Percentiles rank a stretch among this genome's conserved stretches.
phyloP scores from a whole-genome alignment of 1,140 invertebrate genomes.

The Andrena cerasifolii region DNA sequence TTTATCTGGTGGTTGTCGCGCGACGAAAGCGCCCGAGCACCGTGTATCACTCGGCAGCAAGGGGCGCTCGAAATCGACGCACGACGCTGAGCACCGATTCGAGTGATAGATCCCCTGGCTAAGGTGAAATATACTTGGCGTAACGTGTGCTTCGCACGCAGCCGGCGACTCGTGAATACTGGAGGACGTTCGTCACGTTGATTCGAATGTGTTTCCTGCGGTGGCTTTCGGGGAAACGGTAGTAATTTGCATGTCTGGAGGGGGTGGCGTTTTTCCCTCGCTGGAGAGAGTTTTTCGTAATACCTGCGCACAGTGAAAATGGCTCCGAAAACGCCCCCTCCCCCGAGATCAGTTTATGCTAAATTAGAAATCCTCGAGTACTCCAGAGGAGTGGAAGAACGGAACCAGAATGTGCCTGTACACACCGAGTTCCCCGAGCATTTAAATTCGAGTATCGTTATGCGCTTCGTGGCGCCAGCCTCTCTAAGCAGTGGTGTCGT shows the following conservation, averaged over 20 bases:
- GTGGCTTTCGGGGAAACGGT: slow-evolving; percentile 21
- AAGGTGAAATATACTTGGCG: slow-evolving; percentile 52
- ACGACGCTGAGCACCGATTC: slow-evolving; percentile 41
- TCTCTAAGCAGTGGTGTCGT: slow-evolving; percentile 47
- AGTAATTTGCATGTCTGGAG: slow-evolving; percentile 16
- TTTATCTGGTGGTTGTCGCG: slow-evolving; percentile 54
- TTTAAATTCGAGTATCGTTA: slow-evolving; percentile 60
- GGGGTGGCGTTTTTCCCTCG: not conserved
- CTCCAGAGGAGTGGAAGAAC: no score
- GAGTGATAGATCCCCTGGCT: slow-evolving; percentile 56
- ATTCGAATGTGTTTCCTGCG: not conserved
- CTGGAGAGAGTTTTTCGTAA: no score
- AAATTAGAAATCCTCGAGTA: no score
- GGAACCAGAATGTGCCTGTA: no score
- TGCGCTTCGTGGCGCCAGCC: slow-evolving; percentile 58
- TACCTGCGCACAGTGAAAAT: no score
- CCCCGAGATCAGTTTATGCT: no score
- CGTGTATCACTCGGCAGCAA: slow-evolving; percentile 55
- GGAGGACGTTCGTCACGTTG: not conserved
- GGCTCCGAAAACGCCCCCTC: no score
- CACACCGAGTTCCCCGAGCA: slow-evolving; percentile 24
- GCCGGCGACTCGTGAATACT: slow-evolving; percentile 8
- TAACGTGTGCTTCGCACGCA: slow-evolving; percentile 60
- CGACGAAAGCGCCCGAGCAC: slow-evolving; percentile 6
- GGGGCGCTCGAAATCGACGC: slow-evolving; percentile 45